phyloP scores from a whole-genome alignment of 2,797 vertebrate genomes.

The Pterois miles region DNA sequence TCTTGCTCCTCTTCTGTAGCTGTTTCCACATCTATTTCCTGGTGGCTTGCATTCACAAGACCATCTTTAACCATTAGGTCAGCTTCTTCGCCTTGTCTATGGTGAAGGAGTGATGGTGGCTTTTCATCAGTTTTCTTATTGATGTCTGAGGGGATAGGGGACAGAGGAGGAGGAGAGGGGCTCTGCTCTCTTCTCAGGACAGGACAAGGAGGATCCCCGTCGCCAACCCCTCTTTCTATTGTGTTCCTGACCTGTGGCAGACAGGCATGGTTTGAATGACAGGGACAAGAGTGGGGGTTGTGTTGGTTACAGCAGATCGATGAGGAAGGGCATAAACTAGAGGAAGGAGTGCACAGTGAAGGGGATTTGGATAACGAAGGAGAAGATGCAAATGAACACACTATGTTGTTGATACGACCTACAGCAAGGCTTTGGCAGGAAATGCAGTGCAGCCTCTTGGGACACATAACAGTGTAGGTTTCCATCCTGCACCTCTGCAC shows the following conservation, averaged over 20 bases:
- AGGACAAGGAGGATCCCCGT: slow-evolving; percentile 68
- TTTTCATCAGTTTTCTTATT: slow-evolving; percentile 82
- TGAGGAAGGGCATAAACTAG: slow-evolving; percentile 65
- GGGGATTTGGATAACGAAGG: slow-evolving; percentile 38
- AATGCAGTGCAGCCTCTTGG: slow-evolving; percentile 86
- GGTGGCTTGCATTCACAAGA: slow-evolving; percentile 22
- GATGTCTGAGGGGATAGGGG: slow-evolving; percentile 87
- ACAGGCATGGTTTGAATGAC: slow-evolving; percentile 70
- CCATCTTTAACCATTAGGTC: slow-evolving; percentile 37
- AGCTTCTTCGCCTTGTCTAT: slow-evolving; percentile 77
- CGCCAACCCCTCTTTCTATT: slow-evolving; percentile 35
- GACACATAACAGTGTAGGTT: slow-evolving; percentile 78
- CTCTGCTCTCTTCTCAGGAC: slow-evolving; percentile 82
- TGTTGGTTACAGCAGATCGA: slow-evolving; percentile 80
- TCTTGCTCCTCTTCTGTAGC: slow-evolving; percentile 57
- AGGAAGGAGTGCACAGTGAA: slow-evolving; percentile 38
- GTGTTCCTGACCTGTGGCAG: slow-evolving; percentile 56
- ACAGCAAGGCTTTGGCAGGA: slow-evolving; percentile 86
- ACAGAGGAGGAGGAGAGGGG: slow-evolving; percentile 91
- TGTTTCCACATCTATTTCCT: slow-evolving; percentile 41
- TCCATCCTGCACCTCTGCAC: slow-evolving; percentile 83
- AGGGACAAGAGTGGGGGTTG: slow-evolving; percentile 76
- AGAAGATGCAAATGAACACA: slow-evolving; percentile 67
- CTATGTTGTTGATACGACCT: slow-evolving; percentile 80
- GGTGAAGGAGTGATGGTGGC: slow-evolving; percentile 87